Base-by-base conservation (phyloP, 2,797 vertebrate genomes). In the Diplodus sargus region DNA sequence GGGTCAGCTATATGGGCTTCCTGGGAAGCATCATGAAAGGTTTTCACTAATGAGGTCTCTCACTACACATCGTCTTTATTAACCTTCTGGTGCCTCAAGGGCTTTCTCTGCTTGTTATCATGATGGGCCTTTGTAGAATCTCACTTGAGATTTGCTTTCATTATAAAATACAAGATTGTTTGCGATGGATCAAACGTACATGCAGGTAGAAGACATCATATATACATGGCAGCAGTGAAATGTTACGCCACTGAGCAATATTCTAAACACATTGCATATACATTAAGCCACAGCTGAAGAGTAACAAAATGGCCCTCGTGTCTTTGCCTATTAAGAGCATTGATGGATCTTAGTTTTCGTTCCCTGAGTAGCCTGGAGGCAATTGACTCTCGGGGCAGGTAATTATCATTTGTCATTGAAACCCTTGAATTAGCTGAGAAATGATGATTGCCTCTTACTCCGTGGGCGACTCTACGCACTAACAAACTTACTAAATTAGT, bases 31-130 rank as follows among this genome's bases (percentile, higher is more conserved):
- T 88, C 85, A 83, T 86, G 79, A 91, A 92, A 89, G 85, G 83
- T 65, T 87, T 87, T 84, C 70, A 67, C 79, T 93, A 90, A 92
- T 89, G 79, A 92, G 83, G 85, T 86, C 84, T 87, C 81, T 70
- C 45, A 80, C 75, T 61, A 45, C 70, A 83, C 71, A 87, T 77
- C 70, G 74, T 82, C 78, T 84, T 85, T 81, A 90, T 90, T 91
- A 90, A 86, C 85, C 84, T 64, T 81, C 70, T 61, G 58, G 17
- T 48, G 64, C 79, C 82, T 73, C 75, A 3, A 78, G 74, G 67
- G 39, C 28, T 79, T 82, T 74, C 76, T 60, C 66, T 49, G 73
- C 67, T 85, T 79, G 82, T 82, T 79, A 76, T 63, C 43, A 5
- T 52, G 68, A 86, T 75, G 65, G 66, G 47, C 80, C 78, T 85